Percentiles rank a stretch among this genome's conserved stretches.
Evolutionary conservation across 2,888 invertebrate genomes (phyloP).

Genomic region (Kuschelorhynchus macadamiae): DNA sequence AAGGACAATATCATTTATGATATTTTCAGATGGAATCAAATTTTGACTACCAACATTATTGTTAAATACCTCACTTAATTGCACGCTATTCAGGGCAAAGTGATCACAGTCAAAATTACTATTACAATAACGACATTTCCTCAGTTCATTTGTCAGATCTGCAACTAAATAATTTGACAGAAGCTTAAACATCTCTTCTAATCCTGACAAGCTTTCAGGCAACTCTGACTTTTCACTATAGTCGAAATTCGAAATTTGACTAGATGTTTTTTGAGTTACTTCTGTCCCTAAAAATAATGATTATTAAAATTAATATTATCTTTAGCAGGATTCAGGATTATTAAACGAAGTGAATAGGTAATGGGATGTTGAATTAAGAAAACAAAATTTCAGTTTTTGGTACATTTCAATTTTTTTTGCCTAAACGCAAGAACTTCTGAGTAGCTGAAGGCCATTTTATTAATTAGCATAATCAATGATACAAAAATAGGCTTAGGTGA

Average conservation of each 20-base stretch:
- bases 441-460: no score
- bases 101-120: constrained; percentile 68
- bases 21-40: constrained; percentile 52
- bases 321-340: no score
- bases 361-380: no score
- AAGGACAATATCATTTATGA: constrained; percentile 56
- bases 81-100: constrained; percentile 11
- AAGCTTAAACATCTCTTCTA: constrained; percentile 70
- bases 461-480: no score
- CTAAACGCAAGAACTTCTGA: no score
- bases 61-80: constrained; percentile 6
- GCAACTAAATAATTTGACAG: constrained; percentile 62
- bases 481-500: no score
- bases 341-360: no score
- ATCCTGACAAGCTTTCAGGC: constrained; percentile 30
- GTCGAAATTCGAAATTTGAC: not conserved
- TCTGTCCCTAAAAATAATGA: no score
- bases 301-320: no score
- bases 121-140: constrained; percentile 69
- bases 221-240: not conserved
- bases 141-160: constrained; percentile 44
- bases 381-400: no score
- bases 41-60: constrained; percentile 2
- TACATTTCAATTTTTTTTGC: no score
- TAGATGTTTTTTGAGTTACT: no score